A percentile compares a stretch with the other conserved stretches of the same genome.
Evolutionary conservation across 1,140 invertebrate species (phyloP).

Genomic region (Papilio helenus): DNA sequence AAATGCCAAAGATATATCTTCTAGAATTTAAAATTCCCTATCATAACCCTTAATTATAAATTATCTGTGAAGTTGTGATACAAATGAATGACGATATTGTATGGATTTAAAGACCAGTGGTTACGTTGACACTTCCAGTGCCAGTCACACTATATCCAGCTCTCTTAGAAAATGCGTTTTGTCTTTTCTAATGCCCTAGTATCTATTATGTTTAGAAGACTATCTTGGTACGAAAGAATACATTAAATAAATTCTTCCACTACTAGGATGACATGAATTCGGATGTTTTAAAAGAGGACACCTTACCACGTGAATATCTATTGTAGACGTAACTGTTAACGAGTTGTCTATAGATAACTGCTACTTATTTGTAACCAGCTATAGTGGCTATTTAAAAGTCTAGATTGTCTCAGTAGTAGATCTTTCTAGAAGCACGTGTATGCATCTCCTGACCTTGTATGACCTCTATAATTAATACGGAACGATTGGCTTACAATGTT

Average conservation of each 20-base stretch:
- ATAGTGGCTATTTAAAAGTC: background rate
- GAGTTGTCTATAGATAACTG: background rate
- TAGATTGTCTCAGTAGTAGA: constrained; percentile 11
- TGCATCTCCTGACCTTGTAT: constrained; percentile 12
- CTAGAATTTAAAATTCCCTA: background rate
- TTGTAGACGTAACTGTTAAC: constrained; percentile 6
- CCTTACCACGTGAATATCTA: background rate
- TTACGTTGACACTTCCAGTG: too few species aligned
- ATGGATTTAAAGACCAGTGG: too few species aligned
- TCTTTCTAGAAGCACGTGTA: constrained; percentile 17
- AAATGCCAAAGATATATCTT: background rate
- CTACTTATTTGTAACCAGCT: background rate
- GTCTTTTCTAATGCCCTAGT: background rate
- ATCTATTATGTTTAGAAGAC: background rate
- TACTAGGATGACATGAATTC: constrained; percentile 8
- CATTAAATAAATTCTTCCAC: background rate
- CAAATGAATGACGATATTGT: too few species aligned
- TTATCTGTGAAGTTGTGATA: too few species aligned
- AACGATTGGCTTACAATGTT: constrained; percentile 34
- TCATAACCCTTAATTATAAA: too few species aligned
- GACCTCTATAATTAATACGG: constrained; percentile 20
- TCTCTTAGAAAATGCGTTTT: too few species aligned
- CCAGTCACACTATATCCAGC: too few species aligned
- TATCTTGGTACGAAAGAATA: background rate
- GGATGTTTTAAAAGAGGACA: background rate